phyloP scores from a whole-genome alignment of 2,888 invertebrate genomes.

The Acanthococcus lagerstroemiae region DNA sequence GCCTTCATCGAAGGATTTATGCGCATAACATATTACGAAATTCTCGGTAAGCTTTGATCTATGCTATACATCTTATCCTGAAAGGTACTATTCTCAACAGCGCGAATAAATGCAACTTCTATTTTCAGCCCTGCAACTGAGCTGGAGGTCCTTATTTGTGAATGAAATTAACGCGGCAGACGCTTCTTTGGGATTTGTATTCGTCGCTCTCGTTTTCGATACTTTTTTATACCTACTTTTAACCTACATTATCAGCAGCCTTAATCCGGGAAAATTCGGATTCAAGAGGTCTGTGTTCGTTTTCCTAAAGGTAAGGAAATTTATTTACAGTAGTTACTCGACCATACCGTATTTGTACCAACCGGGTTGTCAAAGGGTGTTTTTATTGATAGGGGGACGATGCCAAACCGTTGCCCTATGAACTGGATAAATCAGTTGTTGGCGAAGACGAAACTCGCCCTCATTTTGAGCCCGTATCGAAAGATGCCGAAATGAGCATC shows the following conservation, averaged over 20 bases:
- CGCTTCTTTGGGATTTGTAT: neutral
- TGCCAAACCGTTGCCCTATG: too few species aligned
- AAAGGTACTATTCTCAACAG: too few species aligned
- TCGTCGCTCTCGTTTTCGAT: neutral
- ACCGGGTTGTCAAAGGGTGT: too few species aligned
- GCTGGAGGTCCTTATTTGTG: neutral
- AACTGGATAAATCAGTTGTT: too few species aligned
- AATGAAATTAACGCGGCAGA: neutral
- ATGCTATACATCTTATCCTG: too few species aligned
- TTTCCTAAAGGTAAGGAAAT: conserved; percentile 48
- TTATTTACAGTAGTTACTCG: too few species aligned
- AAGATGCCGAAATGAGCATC: conserved; percentile 41
- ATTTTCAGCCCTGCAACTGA: neutral
- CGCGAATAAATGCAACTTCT: neutral
- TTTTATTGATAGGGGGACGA: too few species aligned
- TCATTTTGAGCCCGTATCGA: too few species aligned
- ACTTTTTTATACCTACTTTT: conserved; percentile 39
- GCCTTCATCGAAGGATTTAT: neutral
- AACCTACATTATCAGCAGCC: conserved; percentile 52
- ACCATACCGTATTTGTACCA: too few species aligned
- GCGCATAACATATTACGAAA: neutral
- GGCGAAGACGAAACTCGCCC: too few species aligned
- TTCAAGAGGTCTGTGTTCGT: conserved; percentile 56
- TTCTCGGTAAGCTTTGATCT: neutral
- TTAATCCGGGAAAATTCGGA: conserved; percentile 58